phyloP scores from a whole-genome alignment of 2,888 invertebrate genomes.

The Tipula vernalis region DNA sequence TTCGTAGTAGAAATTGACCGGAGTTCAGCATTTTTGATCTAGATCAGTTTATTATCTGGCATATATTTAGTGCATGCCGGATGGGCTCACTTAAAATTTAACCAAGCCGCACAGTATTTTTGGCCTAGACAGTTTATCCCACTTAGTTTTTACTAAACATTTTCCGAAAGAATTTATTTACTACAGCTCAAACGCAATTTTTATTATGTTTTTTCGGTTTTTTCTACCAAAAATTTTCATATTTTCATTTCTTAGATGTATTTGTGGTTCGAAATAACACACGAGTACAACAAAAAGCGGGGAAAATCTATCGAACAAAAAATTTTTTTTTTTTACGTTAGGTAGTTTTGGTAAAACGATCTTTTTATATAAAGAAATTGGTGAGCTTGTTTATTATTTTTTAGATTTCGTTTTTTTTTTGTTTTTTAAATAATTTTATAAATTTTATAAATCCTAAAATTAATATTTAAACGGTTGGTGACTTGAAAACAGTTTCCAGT shows the following conservation, averaged over 20 bases:
- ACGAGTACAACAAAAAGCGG: neutral
- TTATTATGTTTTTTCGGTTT: neutral
- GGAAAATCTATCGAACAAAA: neutral
- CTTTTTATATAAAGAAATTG: neutral
- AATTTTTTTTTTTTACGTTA: neutral
- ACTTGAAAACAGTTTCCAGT: constrained; percentile 4
- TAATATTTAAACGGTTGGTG: neutral
- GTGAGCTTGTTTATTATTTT: neutral
- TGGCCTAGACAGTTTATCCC: neutral
- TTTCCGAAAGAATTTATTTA: too few species aligned
- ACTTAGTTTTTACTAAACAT: neutral
- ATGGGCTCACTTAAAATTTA: neutral
- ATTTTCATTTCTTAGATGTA: neutral
- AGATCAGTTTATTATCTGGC: neutral
- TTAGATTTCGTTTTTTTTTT: neutral
- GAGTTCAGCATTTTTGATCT: too few species aligned
- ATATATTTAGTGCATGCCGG: neutral
- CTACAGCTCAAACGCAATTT: neutral
- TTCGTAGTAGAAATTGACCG: too few species aligned
- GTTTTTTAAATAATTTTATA: neutral
- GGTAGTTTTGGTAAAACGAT: neutral
- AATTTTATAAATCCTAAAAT: neutral
- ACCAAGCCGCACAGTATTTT: neutral
- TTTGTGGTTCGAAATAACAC: neutral
- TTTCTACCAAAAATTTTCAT: neutral